These are phyloP conservation scores for Thamnophis elegans DNA, from an alignment of 2,797 vertebrate genomes.

Conservation along the genomic window DNA sequence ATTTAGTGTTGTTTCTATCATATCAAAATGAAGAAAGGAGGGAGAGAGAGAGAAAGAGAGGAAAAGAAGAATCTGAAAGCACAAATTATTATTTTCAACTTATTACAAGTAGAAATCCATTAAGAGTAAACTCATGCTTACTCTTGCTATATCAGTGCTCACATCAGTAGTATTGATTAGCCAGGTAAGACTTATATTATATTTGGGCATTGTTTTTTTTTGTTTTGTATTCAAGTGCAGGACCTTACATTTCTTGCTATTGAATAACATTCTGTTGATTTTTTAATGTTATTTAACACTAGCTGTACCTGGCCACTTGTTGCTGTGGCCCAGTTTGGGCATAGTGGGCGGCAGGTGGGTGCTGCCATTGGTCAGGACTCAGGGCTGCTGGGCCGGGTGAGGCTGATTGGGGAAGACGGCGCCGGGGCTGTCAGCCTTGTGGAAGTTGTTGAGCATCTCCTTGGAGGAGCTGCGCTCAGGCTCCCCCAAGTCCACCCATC, in stretches of 20 bases:
- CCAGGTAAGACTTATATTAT: not conserved
- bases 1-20: slow-evolving; percentile 39
- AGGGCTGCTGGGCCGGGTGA: too few relatives aligned
- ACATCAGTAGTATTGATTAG: not conserved
- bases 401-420: too few relatives aligned
- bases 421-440: too few relatives aligned
- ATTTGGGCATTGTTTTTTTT: not conserved
- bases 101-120: not conserved
- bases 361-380: too few relatives aligned
- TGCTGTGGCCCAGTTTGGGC: too few relatives aligned
- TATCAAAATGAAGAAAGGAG: not conserved
- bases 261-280: not conserved
- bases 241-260: not conserved
- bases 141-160: not conserved
- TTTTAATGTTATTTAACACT: too few relatives aligned
- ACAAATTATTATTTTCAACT: not conserved
- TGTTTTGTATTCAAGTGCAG: not conserved
- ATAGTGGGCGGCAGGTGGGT: too few relatives aligned
- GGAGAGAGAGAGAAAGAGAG: not conserved
- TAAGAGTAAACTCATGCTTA: not conserved
- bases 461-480: too few relatives aligned
- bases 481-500: too few relatives aligned
- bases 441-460: too few relatives aligned
- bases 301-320: too few relatives aligned
- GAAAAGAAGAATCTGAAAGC: not conserved